A percentile compares a stretch with the other conserved stretches of the same genome.
These are phyloP conservation scores for Agrotis puta DNA, from an alignment of 2,888 invertebrate genomes.

Conservation along the genomic window DNA sequence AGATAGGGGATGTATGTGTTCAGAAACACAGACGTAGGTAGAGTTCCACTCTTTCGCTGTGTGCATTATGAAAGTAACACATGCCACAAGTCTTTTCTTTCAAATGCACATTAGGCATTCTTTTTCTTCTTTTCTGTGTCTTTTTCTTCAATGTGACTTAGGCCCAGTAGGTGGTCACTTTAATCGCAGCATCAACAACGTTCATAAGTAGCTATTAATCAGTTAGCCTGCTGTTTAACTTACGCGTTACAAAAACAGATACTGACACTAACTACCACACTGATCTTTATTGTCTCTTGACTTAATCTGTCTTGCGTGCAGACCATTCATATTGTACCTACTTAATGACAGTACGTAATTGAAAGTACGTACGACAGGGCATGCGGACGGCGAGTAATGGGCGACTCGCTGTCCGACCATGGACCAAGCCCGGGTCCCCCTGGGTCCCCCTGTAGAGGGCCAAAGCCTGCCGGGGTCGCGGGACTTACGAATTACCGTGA, in stretches of 20 bases:
- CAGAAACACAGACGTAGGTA: too few species aligned
- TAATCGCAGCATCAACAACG: background rate
- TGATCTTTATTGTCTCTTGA: conserved; percentile 16
- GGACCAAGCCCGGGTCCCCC: too few species aligned
- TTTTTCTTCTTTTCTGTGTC: background rate
- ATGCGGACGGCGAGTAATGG: too few species aligned
- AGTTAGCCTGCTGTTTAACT: conserved; percentile 7
- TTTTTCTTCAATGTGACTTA: background rate
- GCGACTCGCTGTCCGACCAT: too few species aligned
- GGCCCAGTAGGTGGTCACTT: background rate
- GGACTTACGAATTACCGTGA: too few species aligned
- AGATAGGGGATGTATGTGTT: too few species aligned
- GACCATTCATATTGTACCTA: conserved; percentile 20
- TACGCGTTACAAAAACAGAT: conserved; percentile 17
- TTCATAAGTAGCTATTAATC: conserved; percentile 13
- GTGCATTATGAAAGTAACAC: too few species aligned
- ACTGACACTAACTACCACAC: conserved; percentile 24
- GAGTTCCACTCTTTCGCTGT: too few species aligned
- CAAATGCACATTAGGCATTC: too few species aligned
- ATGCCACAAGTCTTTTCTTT: too few species aligned
- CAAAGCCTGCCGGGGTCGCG: too few species aligned
- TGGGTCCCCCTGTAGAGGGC: too few species aligned
- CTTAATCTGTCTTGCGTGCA: conserved; percentile 41
- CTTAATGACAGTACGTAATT: conserved; percentile 14
- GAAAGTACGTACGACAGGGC: conserved; percentile 16